phyloP scores from a whole-genome alignment of 2,797 vertebrate genomes.

The Bryconaethiops microstoma region DNA sequence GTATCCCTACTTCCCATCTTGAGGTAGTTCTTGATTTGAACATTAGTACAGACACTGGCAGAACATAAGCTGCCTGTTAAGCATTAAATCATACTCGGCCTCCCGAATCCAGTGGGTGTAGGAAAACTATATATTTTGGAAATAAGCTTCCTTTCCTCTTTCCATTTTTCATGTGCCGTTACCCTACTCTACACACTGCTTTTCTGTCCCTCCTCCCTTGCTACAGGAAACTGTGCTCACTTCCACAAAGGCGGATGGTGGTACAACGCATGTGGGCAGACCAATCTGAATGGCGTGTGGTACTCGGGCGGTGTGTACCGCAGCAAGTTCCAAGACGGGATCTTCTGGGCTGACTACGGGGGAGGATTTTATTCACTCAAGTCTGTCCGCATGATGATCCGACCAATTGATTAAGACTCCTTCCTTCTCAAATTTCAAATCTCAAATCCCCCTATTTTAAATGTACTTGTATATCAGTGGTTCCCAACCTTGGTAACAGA shows the following conservation, averaged over 20 bases:
- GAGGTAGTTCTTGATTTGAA: not conserved
- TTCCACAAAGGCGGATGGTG: constrained; percentile 99
- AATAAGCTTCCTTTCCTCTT: not conserved
- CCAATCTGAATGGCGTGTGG: constrained; percentile 98
- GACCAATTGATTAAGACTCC: constrained; percentile 86
- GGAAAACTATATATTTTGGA: not conserved
- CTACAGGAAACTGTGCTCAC: constrained; percentile 94
- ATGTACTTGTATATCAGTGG: constrained; percentile 47
- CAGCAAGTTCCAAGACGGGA: constrained; percentile 93
- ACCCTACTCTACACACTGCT: not conserved
- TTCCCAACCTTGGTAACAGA: not conserved
- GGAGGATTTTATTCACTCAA: constrained; percentile 96
- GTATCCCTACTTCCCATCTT: not conserved
- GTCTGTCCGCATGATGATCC: constrained; percentile 93
- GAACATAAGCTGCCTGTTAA: not conserved
- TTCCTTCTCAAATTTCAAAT: constrained; percentile 1
- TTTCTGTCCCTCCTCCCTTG: not conserved
- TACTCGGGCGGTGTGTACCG: constrained; percentile 96
- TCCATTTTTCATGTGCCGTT: not conserved
- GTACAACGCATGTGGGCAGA: constrained; percentile 96
- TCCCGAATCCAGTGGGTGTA: not conserved
- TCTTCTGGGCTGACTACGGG: constrained; percentile 97
- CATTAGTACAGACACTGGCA: not conserved
- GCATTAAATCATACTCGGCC: constrained; percentile 10
- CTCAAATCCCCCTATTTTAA: constrained; percentile 42